Evolutionary conservation across 2,797 vertebrate species (phyloP).

Genomic region (Pseudochromis fuscus): DNA sequence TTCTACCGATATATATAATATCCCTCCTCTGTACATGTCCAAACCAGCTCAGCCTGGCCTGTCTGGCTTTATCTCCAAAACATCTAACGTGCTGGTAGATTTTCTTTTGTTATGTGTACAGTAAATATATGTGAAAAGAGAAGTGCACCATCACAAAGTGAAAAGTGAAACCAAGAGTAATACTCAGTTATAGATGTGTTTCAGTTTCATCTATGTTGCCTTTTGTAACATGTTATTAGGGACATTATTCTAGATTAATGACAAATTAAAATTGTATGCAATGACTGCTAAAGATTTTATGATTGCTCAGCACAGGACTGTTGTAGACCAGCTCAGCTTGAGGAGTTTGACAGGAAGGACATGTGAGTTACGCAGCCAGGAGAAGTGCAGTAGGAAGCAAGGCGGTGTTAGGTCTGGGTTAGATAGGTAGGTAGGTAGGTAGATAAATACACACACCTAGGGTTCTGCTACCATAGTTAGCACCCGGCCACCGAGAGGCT

Average conservation of each 20-base stretch:
- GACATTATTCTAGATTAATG: not conserved
- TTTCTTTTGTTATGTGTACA: not conserved
- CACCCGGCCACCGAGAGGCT: slow-evolving; percentile 86
- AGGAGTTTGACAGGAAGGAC: slow-evolving; percentile 49
- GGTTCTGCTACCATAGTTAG: slow-evolving; percentile 87
- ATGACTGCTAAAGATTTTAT: not conserved
- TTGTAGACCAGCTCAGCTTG: slow-evolving; percentile 68
- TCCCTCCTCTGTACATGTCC: no score
- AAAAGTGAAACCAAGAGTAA: not conserved
- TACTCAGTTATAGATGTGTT: not conserved
- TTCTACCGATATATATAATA: no score
- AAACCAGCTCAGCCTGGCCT: no score
- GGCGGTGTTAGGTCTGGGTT: slow-evolving; percentile 44
- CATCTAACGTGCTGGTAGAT: no score
- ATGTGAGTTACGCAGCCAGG: slow-evolving; percentile 60
- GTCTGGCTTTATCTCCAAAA: no score
- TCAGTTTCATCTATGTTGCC: not conserved
- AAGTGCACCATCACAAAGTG: not conserved
- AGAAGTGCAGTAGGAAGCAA: slow-evolving; percentile 54
- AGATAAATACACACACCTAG: slow-evolving; percentile 79
- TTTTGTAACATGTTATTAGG: not conserved
- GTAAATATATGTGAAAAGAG: slow-evolving; percentile 12
- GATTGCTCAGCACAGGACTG: slow-evolving; percentile 53
- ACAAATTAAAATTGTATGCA: not conserved
- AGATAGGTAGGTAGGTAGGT: slow-evolving; percentile 54